Evolutionary conservation across 2,113 vertebrate species (phyloP).

Genomic region (Cochlearius cochlearius): DNA sequence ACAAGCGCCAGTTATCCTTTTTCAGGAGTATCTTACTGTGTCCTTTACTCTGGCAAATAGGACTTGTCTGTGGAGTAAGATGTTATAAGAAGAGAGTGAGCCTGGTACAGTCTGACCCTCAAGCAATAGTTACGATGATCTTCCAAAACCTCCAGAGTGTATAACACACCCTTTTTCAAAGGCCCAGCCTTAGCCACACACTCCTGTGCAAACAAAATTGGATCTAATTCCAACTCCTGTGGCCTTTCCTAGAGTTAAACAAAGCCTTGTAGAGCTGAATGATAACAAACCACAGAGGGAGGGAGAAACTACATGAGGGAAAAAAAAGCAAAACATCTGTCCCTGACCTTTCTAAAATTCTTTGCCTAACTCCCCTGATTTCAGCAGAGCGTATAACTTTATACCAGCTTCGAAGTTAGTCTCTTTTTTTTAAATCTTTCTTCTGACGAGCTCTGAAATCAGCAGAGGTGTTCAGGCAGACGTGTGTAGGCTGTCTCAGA

Average conservation of each 20-base stretch:
- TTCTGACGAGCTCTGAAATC: not conserved
- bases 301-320: not conserved
- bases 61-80: not conserved
- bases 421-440: not conserved
- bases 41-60: not conserved
- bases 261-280: slow-evolving; percentile 34
- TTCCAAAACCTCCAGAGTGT: slow-evolving; percentile 4
- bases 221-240: slow-evolving; percentile 32
- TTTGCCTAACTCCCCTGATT: not conserved
- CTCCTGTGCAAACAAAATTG: slow-evolving; percentile 46
- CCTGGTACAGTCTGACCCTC: not conserved
- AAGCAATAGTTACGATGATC: not conserved
- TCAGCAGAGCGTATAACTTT: not conserved
- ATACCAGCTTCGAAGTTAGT: not conserved
- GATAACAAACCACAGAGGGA: slow-evolving; percentile 43
- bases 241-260: slow-evolving; percentile 50
- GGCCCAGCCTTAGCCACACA: slow-evolving; percentile 49
- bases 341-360: slow-evolving; percentile 17
- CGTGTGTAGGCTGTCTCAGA: slow-evolving; percentile 50
- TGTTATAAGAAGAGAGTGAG: not conserved
- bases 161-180: not conserved
- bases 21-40: not conserved
- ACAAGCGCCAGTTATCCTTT: not conserved
- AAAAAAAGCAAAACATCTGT: slow-evolving; percentile 4
- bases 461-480: slow-evolving; percentile 39